A percentile compares a stretch with the other conserved stretches of the same genome.
Conservation (phyloP, 23 tunicate genomes). For the Botrylloides violaceus region DNA sequence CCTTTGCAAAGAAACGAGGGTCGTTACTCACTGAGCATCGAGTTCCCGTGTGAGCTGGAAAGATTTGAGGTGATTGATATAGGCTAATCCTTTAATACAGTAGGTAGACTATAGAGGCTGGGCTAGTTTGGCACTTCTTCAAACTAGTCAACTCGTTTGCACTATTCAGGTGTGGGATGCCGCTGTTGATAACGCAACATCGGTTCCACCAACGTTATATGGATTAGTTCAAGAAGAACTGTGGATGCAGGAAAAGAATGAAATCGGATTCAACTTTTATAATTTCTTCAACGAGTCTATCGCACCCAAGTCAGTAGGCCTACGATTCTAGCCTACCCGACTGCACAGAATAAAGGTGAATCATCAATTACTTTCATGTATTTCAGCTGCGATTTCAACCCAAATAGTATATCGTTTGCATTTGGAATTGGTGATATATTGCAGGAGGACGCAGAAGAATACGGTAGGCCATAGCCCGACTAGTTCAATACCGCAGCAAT, state of each 20-base stretch:
- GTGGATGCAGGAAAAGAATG: constrained; percentile 30
- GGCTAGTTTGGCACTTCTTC: too few species aligned
- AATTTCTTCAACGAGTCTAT: constrained; percentile 15
- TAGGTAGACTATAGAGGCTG: too few species aligned
- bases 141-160: too few species aligned
- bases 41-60: constrained; percentile 21
- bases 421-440: constrained; percentile 6
- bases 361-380: neutral
- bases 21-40: constrained; percentile 6
- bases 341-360: neutral
- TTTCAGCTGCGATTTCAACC: constrained; percentile 12
- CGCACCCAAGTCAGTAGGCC: neutral
- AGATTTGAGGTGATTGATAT: constrained; percentile 18
- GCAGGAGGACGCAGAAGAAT: constrained; percentile 5
- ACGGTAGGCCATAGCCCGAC: neutral
- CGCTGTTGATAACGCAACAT: constrained; percentile 2
- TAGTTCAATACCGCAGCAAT: neutral
- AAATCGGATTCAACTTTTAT: constrained; percentile 27
- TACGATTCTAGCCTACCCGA: neutral
- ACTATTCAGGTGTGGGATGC: constrained; percentile 21
- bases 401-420: neutral
- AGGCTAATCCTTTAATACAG: too few species aligned
- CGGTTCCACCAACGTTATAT: neutral
- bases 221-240: constrained; percentile 21
- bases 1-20: constrained; percentile 6